Evolutionary conservation across 2,888 invertebrate genomes (phyloP), one percentile per base, ranked within the genome.

Genomic region (Lepas anatifera): DNA sequence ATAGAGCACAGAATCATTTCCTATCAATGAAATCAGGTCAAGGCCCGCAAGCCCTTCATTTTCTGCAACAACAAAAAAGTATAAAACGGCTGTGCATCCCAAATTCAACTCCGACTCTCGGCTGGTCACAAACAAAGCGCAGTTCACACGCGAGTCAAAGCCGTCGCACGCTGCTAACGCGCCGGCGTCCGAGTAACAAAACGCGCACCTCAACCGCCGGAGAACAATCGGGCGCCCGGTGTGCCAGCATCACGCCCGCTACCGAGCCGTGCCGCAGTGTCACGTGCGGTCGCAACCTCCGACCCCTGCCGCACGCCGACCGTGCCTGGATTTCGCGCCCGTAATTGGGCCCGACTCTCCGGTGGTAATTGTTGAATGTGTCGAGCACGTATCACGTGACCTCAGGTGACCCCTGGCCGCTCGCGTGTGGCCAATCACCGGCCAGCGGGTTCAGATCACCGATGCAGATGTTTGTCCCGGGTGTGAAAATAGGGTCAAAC

Each of bases 401-500:
- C 52, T 29, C 13, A 1, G n/a, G 13, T 11, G 29, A 52, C 52
- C 52, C 13, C 52, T 29, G 52, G 16, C 13, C 29, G 52, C 29
- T 29, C 52, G 52, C 52, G 52, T 52, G 52, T 27, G 29, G 52
- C 52, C 52, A 52, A 29, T 52, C 52, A 52, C 4, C 52, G 27
- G 16, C 4, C n/a, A 52, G 29, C 52, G 52, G 52, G 11, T 6
- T 22, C 25, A 11, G 18, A 3, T 18, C 27, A 32, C 13, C 16
- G 32, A 32, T 58, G 58, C 13, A 32, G 32, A 32, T 58, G 58
- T 58, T 58, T 58, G 32, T 58, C 58, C 29, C 32, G 32, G 13
- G 58, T 58, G 58, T 58, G 58, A 58, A 58, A 58, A 58, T 58
- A 58, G 58, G 58, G 58, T 58, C 58, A 58, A 29, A 58, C 32